These are phyloP conservation scores for Patella ulyssiponensis DNA, from an alignment of 2,888 invertebrate genomes.

Conservation along the genomic window DNA sequence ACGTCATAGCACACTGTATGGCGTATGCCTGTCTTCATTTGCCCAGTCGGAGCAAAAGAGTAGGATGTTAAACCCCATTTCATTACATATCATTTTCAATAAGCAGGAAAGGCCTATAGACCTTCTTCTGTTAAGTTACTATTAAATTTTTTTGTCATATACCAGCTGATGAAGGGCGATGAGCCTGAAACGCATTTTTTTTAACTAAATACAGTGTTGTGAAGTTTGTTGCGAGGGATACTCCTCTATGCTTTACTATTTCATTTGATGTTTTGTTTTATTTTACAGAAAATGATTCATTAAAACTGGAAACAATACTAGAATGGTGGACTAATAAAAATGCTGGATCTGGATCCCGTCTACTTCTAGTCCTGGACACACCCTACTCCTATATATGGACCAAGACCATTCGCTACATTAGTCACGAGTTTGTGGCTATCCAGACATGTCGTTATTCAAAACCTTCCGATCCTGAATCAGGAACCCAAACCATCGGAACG, in stretches of 20 bases:
- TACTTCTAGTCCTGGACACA: constrained; percentile 68
- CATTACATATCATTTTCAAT: too few species aligned
- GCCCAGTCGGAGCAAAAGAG: background rate
- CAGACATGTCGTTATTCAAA: constrained; percentile 62
- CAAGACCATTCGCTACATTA: constrained; percentile 46
- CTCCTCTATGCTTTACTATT: too few species aligned
- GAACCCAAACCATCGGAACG: constrained; percentile 55
- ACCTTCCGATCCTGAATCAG: constrained; percentile 49
- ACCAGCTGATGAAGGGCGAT: too few species aligned
- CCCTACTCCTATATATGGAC: constrained; percentile 66
- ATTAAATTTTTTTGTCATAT: too few species aligned
- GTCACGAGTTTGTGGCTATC: constrained; percentile 59
- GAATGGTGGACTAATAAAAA: constrained; percentile 67
- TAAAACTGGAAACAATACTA: constrained; percentile 61
- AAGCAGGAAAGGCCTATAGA: too few species aligned
- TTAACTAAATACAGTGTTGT: too few species aligned
- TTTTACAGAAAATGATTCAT: constrained; percentile 54
- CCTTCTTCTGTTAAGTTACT: background rate
- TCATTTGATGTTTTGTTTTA: background rate
- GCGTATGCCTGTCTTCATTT: background rate
- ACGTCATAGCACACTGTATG: too few species aligned
- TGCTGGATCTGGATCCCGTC: constrained; percentile 55
- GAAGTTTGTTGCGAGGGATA: too few species aligned
- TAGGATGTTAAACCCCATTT: too few species aligned
- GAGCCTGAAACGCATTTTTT: too few species aligned